Conservation (phyloP, 1,140 invertebrate species). For the Bombus fervidus region DNA sequence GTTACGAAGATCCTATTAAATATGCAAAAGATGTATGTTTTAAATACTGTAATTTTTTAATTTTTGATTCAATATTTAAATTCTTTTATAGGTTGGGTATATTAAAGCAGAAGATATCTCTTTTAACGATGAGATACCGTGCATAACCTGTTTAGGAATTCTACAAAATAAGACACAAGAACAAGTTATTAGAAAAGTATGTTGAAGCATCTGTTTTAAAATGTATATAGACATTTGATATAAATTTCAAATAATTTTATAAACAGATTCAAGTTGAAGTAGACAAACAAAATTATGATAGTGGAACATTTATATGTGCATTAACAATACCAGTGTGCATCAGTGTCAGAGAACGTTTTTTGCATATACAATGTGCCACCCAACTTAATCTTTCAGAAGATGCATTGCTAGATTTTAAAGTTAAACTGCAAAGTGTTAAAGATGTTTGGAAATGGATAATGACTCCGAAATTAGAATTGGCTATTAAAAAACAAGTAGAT, state of each 20-base stretch:
- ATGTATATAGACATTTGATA: not conserved
- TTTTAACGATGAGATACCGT: conserved; percentile 77
- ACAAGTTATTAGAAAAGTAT: conserved; percentile 79
- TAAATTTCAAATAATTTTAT: conserved; percentile 49
- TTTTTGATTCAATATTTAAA: not conserved
- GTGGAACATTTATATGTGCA: conserved; percentile 80
- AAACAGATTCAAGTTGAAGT: conserved; percentile 77
- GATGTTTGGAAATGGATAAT: conserved; percentile 86
- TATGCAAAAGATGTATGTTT: conserved; percentile 74
- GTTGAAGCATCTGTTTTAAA: conserved; percentile 55
- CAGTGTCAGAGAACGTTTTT: conserved; percentile 80
- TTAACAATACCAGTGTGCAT: conserved; percentile 82
- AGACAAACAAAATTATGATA: conserved; percentile 77
- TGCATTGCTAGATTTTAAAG: conserved; percentile 56
- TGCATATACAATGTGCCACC: conserved; percentile 77
- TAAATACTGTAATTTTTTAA: not conserved
- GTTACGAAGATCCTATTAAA: conserved; percentile 78
- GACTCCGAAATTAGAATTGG: conserved; percentile 79
- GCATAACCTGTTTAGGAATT: conserved; percentile 86
- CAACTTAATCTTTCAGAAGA: conserved; percentile 64
- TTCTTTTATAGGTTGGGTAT: conserved; percentile 69
- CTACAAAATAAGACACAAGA: conserved; percentile 82
- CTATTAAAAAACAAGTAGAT: conserved; percentile 80
- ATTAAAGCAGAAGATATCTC: conserved; percentile 55
- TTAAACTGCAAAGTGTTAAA: conserved; percentile 83